phyloP scores from a whole-genome alignment of 2,888 invertebrate species.

The Pilophorus perplexus region DNA sequence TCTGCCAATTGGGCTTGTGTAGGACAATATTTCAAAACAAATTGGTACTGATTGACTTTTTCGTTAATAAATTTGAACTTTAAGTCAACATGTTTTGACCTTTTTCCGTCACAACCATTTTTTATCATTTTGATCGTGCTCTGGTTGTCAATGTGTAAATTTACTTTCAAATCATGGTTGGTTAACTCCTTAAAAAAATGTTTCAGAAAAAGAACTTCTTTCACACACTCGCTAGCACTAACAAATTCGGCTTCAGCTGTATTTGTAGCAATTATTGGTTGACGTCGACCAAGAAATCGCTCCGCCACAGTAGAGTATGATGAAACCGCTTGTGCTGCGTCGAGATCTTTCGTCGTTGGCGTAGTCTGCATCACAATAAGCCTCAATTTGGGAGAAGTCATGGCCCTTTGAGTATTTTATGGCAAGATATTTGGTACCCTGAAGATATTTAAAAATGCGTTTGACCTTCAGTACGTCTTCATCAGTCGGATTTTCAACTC shows the following conservation, averaged over 20 bases:
- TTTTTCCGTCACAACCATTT: constrained; percentile 39
- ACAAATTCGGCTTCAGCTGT: constrained; percentile 42
- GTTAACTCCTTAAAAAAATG: constrained; percentile 45
- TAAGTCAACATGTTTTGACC: constrained; percentile 47
- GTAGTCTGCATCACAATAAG: constrained; percentile 45
- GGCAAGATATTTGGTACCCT: constrained; percentile 39
- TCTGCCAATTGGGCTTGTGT: constrained; percentile 46
- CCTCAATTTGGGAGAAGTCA: constrained; percentile 16
- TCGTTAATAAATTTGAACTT: constrained; percentile 43
- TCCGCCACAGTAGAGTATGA: constrained; percentile 44
- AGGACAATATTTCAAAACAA: constrained; percentile 43
- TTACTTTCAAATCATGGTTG: neutral
- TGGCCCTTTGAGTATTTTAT: constrained; percentile 29
- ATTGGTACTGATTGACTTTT: constrained; percentile 13
- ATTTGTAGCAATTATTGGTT: constrained; percentile 5
- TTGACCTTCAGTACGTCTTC: constrained; percentile 44
- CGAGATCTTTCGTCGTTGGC: constrained; percentile 38
- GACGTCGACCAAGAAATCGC: constrained; percentile 48
- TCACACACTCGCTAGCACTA: constrained; percentile 46
- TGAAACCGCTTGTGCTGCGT: constrained; percentile 35
- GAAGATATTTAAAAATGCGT: constrained; percentile 44
- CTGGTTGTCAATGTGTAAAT: constrained; percentile 45
- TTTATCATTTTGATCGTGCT: constrained; percentile 46
- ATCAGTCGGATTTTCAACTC: constrained; percentile 44
- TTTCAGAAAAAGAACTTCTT: constrained; percentile 48